Evolutionary conservation across 2,888 invertebrate genomes (phyloP).

Genomic region (Cremastobaeus sp.): DNA sequence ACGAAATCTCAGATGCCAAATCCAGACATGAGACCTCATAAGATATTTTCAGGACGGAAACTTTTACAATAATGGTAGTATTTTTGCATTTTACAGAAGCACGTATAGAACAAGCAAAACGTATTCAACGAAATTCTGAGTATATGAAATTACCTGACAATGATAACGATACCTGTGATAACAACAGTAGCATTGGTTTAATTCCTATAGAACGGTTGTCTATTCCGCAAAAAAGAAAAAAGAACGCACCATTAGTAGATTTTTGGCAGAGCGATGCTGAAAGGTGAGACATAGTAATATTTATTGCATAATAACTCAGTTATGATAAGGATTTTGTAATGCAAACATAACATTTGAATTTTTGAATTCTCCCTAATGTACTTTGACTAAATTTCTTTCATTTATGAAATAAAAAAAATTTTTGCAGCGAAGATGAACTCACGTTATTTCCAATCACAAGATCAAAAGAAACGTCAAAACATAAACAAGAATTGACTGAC

Average conservation of each 20-base stretch:
- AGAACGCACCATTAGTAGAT: slow-evolving; percentile 80
- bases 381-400: too few species aligned
- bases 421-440: slow-evolving; percentile 76
- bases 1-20: too few species aligned
- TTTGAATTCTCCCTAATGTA: too few species aligned
- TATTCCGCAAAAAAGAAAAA: slow-evolving; percentile 76
- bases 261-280: slow-evolving; percentile 78
- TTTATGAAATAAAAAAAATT: too few species aligned
- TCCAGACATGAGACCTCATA: too few species aligned
- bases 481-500: slow-evolving; percentile 80
- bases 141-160: slow-evolving; percentile 75
- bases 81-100: slow-evolving; percentile 69
- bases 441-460: slow-evolving; percentile 78
- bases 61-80: background rate
- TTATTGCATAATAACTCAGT: too few species aligned
- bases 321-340: too few species aligned
- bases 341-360: too few species aligned
- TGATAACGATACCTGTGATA: slow-evolving; percentile 68
- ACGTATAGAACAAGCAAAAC: slow-evolving; percentile 77
- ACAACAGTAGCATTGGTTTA: slow-evolving; percentile 66
- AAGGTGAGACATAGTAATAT: slow-evolving; percentile 68
- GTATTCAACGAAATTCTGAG: slow-evolving; percentile 76
- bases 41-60: too few species aligned
- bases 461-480: slow-evolving; percentile 70
- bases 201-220: slow-evolving; percentile 77